Evolutionary conservation across 2,888 invertebrate species (phyloP).

Genomic region (Plagiodera versicolora): DNA sequence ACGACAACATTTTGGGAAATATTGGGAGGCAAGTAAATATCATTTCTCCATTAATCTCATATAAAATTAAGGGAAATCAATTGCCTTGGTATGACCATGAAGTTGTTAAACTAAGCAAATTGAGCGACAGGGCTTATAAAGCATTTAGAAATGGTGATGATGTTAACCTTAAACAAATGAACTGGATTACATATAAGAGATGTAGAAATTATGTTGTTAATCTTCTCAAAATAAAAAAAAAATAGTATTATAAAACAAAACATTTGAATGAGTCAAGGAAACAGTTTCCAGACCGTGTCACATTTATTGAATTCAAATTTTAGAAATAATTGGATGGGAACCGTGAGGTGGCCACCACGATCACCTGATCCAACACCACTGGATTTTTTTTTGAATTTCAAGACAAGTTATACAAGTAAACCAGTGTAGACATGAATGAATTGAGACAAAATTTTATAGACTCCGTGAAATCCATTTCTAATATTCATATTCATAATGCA

Average conservation of each 20-base stretch:
- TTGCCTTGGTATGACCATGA: background rate
- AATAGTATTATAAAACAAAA: background rate
- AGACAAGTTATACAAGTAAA: too few species aligned
- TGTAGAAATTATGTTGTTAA: constrained; percentile 3
- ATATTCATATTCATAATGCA: too few species aligned
- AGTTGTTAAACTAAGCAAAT: background rate
- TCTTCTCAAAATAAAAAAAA: constrained; percentile 6
- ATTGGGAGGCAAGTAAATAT: background rate
- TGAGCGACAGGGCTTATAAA: background rate
- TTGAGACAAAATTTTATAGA: too few species aligned
- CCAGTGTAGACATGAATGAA: too few species aligned
- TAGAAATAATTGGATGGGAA: too few species aligned
- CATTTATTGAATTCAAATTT: too few species aligned
- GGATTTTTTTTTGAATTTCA: too few species aligned
- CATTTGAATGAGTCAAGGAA: too few species aligned
- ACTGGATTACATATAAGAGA: background rate
- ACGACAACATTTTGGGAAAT: background rate
- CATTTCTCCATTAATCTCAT: background rate
- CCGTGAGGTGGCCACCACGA: too few species aligned
- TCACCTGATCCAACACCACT: too few species aligned
- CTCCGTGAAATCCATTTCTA: too few species aligned
- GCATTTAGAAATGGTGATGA: background rate
- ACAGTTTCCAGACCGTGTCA: too few species aligned
- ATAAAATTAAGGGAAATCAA: background rate
- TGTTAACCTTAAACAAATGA: background rate